Evolutionary conservation across 2,888 invertebrate species (phyloP).

Genomic region (Campoletis raptor): DNA sequence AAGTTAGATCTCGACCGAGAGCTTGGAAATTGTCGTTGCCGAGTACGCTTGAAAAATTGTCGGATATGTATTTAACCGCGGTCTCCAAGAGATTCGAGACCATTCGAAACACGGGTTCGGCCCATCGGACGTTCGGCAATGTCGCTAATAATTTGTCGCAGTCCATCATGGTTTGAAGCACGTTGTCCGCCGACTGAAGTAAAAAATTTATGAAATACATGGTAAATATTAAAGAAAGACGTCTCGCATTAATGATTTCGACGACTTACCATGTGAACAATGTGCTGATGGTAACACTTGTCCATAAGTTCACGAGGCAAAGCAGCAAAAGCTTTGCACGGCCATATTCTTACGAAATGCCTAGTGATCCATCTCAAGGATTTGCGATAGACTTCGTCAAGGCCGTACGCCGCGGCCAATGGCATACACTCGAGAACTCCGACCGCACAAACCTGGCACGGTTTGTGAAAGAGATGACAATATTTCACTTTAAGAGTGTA

Average conservation of each 20-base stretch:
- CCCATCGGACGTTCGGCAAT: conserved; percentile 93
- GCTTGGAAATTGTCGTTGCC: conserved; percentile 88
- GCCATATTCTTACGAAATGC: conserved; percentile 95
- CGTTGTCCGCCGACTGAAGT: conserved; percentile 89
- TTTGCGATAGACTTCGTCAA: conserved; percentile 95
- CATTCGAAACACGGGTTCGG: conserved; percentile 91
- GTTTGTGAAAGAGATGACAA: conserved; percentile 98
- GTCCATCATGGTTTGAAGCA: conserved; percentile 93
- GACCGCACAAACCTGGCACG: conserved; percentile 94
- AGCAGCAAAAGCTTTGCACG: conserved; percentile 94
- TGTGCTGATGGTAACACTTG: conserved; percentile 93
- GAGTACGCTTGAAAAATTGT: conserved; percentile 92
- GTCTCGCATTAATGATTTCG: not conserved
- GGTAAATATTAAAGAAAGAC: not conserved
- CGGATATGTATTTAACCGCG: conserved; percentile 92
- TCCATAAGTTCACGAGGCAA: conserved; percentile 93
- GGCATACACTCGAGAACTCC: conserved; percentile 96
- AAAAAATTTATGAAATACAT: not conserved
- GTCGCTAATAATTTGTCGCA: conserved; percentile 93
- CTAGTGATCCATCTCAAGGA: conserved; percentile 95
- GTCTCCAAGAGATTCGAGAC: conserved; percentile 93
- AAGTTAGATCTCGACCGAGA: conserved; percentile 90
- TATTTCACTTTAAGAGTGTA: conserved; percentile 94
- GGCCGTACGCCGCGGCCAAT: conserved; percentile 93
- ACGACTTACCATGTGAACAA: conserved; percentile 89